Evolutionary conservation across 2,888 invertebrate species (phyloP), one percentile per base, ranked within the genome.

Genomic region (Coelopa pilipes): DNA sequence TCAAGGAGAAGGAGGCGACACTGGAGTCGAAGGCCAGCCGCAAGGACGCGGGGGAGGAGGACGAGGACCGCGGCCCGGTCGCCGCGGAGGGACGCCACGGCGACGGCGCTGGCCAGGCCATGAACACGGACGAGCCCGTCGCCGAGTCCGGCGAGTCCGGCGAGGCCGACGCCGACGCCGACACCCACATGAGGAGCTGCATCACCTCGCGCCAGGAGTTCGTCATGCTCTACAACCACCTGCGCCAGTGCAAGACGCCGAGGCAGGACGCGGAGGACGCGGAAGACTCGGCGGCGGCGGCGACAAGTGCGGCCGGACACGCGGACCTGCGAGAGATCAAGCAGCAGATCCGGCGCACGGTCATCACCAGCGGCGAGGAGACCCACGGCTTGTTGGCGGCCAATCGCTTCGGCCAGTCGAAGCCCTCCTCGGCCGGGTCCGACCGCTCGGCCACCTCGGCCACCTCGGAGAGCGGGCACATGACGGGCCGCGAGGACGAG

Each of bases 221-320:
- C 55, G 84, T 85, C 70, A 87, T 87, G 75, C 83, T 87, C 49
- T 87, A 87, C 75, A 87, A 87, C 79, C 87, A 86, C 75, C 80
- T 87, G 72, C 80, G 85, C 73, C 86, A 85, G 75, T 76, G 76
- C 78, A 71, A 71, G 74, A 77, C 80, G 72, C 79, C 83, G 46
- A 80, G 60, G 47, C 70, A 70, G 66, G 13, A 13, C 15, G 47
- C 69, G 49, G 46, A 73, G 57, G 53, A 47, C 1, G 70, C 73
- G 1, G 72, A 76, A 13, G 0, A 76, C 70, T 67, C 73, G n/a
- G 55, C 62, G 17, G 62, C 12, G 15, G 47, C 34, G 0, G 62
- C 34, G n/a, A 19, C 19, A 5, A 62, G 15, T 45, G 45, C 34
- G 15, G 49, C 59, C 9, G 53, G 24, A 50, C 1, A 24, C 24